Base-by-base conservation (phyloP, 2,113 vertebrate genomes). In the Harpagus bidentatus region DNA sequence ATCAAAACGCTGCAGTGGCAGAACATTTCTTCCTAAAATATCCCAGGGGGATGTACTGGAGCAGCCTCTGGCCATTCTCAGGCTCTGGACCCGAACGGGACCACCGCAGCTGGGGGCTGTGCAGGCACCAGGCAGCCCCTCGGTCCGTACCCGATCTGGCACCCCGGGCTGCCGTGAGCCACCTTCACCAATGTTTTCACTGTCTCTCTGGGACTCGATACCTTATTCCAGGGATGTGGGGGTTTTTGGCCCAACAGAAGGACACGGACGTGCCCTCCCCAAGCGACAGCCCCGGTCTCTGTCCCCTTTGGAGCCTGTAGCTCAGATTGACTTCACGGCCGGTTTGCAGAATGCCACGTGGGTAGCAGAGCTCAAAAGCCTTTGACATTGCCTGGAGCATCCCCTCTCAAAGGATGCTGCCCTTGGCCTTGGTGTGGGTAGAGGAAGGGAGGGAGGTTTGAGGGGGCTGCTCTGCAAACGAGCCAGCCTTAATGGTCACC, bases 181-280 rank as follows among this genome's bases (percentile, higher is more conserved):
- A 2, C 61, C 28, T 7, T 16, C 42, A 5, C 38, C 38, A 4
- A 48, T 2, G 1, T 18, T 52, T 2, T 22, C 71, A 21, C 16
- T 2, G 8, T 3, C 48, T 18, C 31, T 0, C 42, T 17, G 42
- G 43, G 29, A 71, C 11, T 0, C 0, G 0, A 36, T 22, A 18
- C 11, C 22, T 74, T 65, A 34, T 47, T 59, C 40, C 38, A 16
- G 43, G 29, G 25, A 38, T 17, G 11, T 59, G 17, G 2, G 1
- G 0, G 2, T 23, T 28, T 56, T 40, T 31, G 31, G 36, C 32
- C 50, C 21, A 55, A 16, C 29, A 53, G 58, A 13, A 5, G 4
- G 42, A 53, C 10, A 2, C 0, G 19, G 65, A 55, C 0, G 1
- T 43, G 59, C 32, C 23, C 16, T 34, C 17, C 8, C 55, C 61